Evolutionary conservation across 2,797 vertebrate genomes (phyloP), one percentile per base, ranked within the genome.

Genomic region (Myotis findleyi): DNA sequence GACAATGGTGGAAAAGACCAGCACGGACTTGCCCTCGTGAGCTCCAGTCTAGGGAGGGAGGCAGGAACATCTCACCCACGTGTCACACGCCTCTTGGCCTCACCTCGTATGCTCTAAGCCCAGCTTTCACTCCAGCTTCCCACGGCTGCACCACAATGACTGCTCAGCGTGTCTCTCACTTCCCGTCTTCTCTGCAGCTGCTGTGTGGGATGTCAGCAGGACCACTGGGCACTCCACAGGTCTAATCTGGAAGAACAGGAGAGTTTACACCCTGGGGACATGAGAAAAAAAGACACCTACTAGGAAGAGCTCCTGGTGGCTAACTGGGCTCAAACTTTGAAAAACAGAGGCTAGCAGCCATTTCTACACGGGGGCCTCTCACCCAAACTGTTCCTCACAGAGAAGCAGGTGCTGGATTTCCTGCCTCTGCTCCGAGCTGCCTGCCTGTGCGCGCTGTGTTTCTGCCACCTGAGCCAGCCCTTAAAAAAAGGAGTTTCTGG

Each of bases 111-210:
- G 23, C 75, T 79, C 75, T 20, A 27, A 47, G 38, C 36, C 36
- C 68, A 49, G 0, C 72, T 11, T 53, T 41, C 25, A 41, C 64
- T 17, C 33, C 21, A 86, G n/a, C 53, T 69, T 76, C 44, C 25
- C 47, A 66, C 1, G 2, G 80, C 16, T 21, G 0, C 4, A 18
- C 25, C 38, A 14, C 53, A 4, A 49, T 9, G 5, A 4, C 41
- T 20, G 17, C 25, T 73, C 16, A 9, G 6, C 25, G 2, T 0
- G 4, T 14, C 59, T 87, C 49, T 80, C 9, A 10, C 20, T 44
- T 72, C 27, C 79, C 36, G 6, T 33, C 38, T 75, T 21, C 57
- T 62, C 18, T 41, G 73, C 14, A 66, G 25, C 33, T 33, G 30
- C 33, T 2, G 6, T 9, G 13, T 3, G 27, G 36, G 81, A 25